Percentiles rank a stretch among this genome's conserved stretches.
phyloP scores from a whole-genome alignment of 2,888 invertebrate species.

The Dolichopus griseipennis region DNA sequence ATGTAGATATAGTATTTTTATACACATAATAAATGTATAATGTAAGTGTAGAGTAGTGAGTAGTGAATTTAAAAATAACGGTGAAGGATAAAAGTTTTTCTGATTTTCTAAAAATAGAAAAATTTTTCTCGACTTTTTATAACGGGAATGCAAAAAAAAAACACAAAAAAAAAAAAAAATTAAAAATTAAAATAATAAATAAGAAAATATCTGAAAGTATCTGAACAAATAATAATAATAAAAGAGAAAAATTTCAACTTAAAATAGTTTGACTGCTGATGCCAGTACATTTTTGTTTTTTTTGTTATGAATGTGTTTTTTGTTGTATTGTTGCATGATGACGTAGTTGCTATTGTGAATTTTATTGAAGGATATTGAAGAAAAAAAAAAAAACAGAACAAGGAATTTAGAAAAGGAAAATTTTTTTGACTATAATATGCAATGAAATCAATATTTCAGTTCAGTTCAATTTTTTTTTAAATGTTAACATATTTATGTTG shows the following conservation, averaged over 20 bases:
- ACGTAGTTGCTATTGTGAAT: not conserved
- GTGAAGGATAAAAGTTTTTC: not conserved
- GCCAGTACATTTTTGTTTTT: not conserved
- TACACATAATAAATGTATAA: too few species aligned
- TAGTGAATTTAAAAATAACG: not conserved
- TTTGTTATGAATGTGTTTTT: not conserved
- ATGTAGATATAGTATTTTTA: too few species aligned
- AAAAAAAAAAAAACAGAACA: too few species aligned
- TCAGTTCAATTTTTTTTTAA: not conserved
- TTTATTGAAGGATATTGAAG: not conserved
- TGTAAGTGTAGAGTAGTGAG: too few species aligned
- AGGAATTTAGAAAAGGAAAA: not conserved
- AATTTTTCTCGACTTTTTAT: not conserved
- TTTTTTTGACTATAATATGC: too few species aligned
- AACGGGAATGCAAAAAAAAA: too few species aligned
- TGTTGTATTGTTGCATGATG: not conserved
- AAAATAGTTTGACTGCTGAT: conserved; percentile 4
- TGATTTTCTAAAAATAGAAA: not conserved
- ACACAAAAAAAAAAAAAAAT: too few species aligned
- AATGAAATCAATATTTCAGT: not conserved
- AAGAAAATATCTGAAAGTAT: too few species aligned
- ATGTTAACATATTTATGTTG: too few species aligned
- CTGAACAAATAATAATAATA: not conserved
- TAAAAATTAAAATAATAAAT: too few species aligned
- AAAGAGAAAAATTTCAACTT: not conserved